phyloP scores from a whole-genome alignment of 2,888 invertebrate genomes.

The Muscina levida region DNA sequence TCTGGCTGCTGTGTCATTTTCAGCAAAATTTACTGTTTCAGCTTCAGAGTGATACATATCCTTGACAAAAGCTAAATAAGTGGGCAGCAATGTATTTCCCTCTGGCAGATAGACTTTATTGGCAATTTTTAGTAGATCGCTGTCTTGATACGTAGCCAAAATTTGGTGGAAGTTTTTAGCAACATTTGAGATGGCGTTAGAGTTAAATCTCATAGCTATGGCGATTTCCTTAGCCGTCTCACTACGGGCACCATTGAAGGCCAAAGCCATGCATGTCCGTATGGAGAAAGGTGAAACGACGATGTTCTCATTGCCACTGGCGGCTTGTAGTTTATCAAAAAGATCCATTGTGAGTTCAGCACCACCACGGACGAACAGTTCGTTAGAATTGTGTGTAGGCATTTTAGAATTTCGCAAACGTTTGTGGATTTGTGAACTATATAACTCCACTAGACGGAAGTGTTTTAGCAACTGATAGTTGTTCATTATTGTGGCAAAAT shows the following conservation, averaged over 20 bases:
- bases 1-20: constrained; percentile 80
- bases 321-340: constrained; percentile 71
- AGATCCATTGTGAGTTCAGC: constrained; percentile 74
- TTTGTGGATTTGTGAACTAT: too few species aligned
- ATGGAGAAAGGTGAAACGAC: constrained; percentile 89
- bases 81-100: constrained; percentile 81
- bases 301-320: constrained; percentile 83
- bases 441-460: too few species aligned
- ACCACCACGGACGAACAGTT: constrained; percentile 76
- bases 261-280: constrained; percentile 86
- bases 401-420: too few species aligned
- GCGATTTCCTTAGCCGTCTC: constrained; percentile 83
- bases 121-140: constrained; percentile 81
- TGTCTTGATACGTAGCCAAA: constrained; percentile 72
- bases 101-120: constrained; percentile 87
- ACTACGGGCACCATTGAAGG: constrained; percentile 87
- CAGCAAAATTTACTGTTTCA: constrained; percentile 84
- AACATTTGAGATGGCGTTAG: constrained; percentile 71
- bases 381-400: constrained; percentile 54
- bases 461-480: too few species aligned
- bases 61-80: constrained; percentile 82
- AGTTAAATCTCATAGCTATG: constrained; percentile 81
- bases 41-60: constrained; percentile 85
- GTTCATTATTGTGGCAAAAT: too few species aligned
- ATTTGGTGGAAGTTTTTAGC: constrained; percentile 72